Evolutionary conservation across 1,140 invertebrate species (phyloP).

Genomic region (Carcinoscorpius rotundicauda): DNA sequence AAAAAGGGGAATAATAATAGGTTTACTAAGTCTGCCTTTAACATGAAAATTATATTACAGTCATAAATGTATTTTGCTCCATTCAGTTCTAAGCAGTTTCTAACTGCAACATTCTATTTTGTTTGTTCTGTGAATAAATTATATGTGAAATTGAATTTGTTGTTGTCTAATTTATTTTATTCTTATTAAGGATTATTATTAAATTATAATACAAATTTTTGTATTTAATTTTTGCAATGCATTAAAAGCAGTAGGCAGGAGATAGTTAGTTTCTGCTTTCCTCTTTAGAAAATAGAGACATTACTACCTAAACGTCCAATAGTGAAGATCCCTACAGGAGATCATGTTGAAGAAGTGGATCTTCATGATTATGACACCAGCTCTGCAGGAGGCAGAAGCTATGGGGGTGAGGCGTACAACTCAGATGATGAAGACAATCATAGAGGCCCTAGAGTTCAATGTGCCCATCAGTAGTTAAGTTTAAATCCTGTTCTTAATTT

Average conservation of each 20-base stretch:
- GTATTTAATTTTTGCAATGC: constrained; percentile 5
- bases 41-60: no score
- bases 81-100: no score
- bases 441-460: constrained; percentile 47
- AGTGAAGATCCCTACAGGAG: constrained; percentile 51
- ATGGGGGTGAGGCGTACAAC: constrained; percentile 45
- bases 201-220: constrained; percentile 4
- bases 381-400: constrained; percentile 24
- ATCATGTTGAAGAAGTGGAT: constrained; percentile 69
- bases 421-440: constrained; percentile 54
- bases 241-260: constrained; percentile 2
- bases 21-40: no score
- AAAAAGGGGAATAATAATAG: no score
- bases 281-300: constrained; percentile 47
- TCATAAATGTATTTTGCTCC: no score
- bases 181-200: no score
- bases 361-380: constrained; percentile 55
- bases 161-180: no score
- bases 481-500: not conserved
- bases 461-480: constrained; percentile 48
- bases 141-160: no score
- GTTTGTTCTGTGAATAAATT: no score
- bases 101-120: no score
- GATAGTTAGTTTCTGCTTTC: constrained; percentile 5
- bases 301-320: constrained; percentile 51